Evolutionary conservation across 2,797 vertebrate genomes (phyloP).

Genomic region (Benthosema pterotum): DNA sequence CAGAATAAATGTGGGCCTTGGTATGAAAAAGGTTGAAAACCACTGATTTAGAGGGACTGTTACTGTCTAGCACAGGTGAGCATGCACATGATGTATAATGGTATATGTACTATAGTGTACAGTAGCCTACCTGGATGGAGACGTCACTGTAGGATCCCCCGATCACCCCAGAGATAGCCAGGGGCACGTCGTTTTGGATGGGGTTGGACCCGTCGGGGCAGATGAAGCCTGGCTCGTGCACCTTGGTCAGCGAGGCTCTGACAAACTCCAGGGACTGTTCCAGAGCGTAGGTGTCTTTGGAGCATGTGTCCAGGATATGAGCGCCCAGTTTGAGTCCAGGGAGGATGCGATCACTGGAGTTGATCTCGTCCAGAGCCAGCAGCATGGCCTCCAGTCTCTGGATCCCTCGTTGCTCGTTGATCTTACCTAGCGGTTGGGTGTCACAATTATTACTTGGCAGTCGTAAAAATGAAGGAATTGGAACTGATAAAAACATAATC

Average conservation of each 20-base stretch:
- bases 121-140: conserved; percentile 90
- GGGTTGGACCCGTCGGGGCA: conserved; percentile 96
- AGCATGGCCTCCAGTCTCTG: conserved; percentile 98
- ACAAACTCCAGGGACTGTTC: conserved; percentile 98
- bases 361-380: conserved; percentile 94
- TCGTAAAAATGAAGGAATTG: too few relatives aligned
- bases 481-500: too few relatives aligned
- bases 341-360: conserved; percentile 87
- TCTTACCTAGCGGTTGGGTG: conserved; percentile 49
- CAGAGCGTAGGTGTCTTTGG: conserved; percentile 97
- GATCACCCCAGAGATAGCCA: conserved; percentile 94
- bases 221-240: conserved; percentile 93
- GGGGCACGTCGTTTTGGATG: conserved; percentile 89
- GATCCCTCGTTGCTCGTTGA: conserved; percentile 94
- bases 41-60: too few relatives aligned
- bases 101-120: conserved; percentile 20
- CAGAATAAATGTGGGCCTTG: too few relatives aligned
- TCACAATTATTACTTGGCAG: too few relatives aligned
- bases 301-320: conserved; percentile 97
- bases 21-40: too few relatives aligned
- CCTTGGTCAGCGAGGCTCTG: conserved; percentile 92
- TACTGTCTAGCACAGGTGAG: background rate
- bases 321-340: conserved; percentile 91
- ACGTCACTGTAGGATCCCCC: conserved; percentile 98
- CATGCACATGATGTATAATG: background rate